Evolutionary conservation across 1,140 invertebrate genomes (phyloP).

Genomic region (Brachionus manjavacas): DNA sequence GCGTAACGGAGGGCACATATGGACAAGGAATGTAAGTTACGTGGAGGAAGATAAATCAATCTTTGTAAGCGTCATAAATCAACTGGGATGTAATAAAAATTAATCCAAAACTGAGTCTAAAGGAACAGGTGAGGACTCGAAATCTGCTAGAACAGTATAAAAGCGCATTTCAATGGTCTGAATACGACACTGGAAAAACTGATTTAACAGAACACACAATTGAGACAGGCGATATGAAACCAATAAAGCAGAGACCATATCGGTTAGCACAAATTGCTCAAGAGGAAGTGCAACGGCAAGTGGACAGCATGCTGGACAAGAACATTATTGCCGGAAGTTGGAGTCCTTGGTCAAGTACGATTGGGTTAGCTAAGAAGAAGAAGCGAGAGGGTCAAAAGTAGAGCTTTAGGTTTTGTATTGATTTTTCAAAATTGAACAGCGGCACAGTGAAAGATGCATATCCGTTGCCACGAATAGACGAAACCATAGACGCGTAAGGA

Average conservation of each 20-base stretch:
- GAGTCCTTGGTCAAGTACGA: neutral
- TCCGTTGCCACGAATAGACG: conserved; percentile 14
- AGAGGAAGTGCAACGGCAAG: neutral
- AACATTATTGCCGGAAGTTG: conserved; percentile 44
- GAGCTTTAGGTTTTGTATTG: neutral
- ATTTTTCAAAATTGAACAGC: conserved; percentile 5
- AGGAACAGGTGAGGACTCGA: neutral
- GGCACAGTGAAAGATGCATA: neutral
- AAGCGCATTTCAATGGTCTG: neutral
- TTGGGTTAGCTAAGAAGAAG: neutral
- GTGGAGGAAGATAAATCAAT: neutral
- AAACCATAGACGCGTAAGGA: neutral
- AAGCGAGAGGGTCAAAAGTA: neutral
- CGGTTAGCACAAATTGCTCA: neutral
- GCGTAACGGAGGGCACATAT: neutral
- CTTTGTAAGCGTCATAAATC: neutral
- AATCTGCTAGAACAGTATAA: neutral
- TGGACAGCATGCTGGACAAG: conserved; percentile 1
- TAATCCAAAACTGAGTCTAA: neutral
- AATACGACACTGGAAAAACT: neutral
- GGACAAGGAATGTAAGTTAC: neutral
- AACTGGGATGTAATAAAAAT: neutral
- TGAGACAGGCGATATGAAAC: neutral
- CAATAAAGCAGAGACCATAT: neutral
- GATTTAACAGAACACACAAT: neutral